Evolutionary conservation across 2,797 vertebrate species (phyloP).

Genomic region (Tenualosa thibaudeaui): DNA sequence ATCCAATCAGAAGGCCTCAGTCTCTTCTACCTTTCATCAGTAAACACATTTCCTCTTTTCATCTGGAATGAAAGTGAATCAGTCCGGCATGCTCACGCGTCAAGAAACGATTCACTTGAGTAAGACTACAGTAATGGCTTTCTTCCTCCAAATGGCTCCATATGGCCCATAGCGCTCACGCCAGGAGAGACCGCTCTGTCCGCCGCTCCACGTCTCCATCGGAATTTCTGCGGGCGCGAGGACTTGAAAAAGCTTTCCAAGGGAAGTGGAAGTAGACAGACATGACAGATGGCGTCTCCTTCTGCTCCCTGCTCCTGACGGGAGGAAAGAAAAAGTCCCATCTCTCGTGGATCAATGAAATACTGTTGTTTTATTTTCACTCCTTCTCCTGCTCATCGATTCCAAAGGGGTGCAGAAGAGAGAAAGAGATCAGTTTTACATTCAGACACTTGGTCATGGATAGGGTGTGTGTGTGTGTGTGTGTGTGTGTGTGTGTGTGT

Average conservation of each 20-base stretch:
- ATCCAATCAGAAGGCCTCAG: too few relatives aligned
- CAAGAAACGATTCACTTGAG: not conserved
- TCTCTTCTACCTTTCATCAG: not conserved
- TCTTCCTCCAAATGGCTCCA: not conserved
- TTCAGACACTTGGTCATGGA: not conserved
- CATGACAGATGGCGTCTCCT: slow-evolving; percentile 70
- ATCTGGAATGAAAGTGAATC: too few relatives aligned
- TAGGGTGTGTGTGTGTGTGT: too few relatives aligned
- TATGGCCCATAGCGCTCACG: not conserved
- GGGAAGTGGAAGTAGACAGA: slow-evolving; percentile 57
- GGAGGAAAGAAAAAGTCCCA: slow-evolving; percentile 14
- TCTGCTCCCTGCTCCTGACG: slow-evolving; percentile 22
- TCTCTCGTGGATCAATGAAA: slow-evolving; percentile 61
- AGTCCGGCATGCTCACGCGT: not conserved
- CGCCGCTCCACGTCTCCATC: slow-evolving; percentile 14
- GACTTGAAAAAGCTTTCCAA: slow-evolving; percentile 62
- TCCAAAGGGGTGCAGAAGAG: slow-evolving; percentile 35
- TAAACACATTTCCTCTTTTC: not conserved
- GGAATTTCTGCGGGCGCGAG: slow-evolving; percentile 62
- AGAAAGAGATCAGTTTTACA: not conserved
- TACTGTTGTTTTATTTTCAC: slow-evolving; percentile 40
- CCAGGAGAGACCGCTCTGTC: slow-evolving; percentile 29
- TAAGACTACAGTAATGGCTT: not conserved
- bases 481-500: not conserved
- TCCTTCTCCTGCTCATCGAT: slow-evolving; percentile 45